Percentiles rank a stretch among this genome's conserved stretches.
Conservation (phyloP, 2,888 invertebrate genomes). For the Antheraea assamensis region DNA sequence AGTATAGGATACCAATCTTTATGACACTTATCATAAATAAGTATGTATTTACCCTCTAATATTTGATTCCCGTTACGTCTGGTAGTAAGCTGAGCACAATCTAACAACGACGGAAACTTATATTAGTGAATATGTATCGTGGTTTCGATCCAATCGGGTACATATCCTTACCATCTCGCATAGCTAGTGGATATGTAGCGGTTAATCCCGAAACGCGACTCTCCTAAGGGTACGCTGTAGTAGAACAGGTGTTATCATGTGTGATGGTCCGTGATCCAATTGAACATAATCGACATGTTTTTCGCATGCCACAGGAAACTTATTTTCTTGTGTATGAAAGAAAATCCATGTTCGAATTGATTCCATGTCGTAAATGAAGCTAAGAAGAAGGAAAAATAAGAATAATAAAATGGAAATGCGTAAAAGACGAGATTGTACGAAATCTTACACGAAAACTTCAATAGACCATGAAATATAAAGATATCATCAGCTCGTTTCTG, state of each 20-base stretch:
- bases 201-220: too few species aligned
- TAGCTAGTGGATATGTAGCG: too few species aligned
- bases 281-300: neutral
- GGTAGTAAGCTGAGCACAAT: too few species aligned
- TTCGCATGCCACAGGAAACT: neutral
- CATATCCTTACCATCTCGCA: too few species aligned
- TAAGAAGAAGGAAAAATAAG: neutral
- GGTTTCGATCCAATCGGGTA: too few species aligned
- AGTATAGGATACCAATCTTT: too few species aligned
- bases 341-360: neutral
- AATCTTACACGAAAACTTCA: neutral
- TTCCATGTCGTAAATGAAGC: neutral
- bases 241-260: too few species aligned
- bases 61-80: neutral
- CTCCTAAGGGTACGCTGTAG: too few species aligned
- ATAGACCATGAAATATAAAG: slow-evolving; percentile 23
- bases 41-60: neutral
- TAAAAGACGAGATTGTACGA: neutral
- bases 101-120: too few species aligned
- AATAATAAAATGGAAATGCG: neutral
- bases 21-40: neutral
- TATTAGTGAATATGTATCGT: too few species aligned
- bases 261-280: neutral
- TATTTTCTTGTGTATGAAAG: neutral
- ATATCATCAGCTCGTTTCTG: slow-evolving; percentile 27